Evolutionary conservation across 2,113 vertebrate genomes (phyloP).

Genomic region (Pseudorasbora parva): DNA sequence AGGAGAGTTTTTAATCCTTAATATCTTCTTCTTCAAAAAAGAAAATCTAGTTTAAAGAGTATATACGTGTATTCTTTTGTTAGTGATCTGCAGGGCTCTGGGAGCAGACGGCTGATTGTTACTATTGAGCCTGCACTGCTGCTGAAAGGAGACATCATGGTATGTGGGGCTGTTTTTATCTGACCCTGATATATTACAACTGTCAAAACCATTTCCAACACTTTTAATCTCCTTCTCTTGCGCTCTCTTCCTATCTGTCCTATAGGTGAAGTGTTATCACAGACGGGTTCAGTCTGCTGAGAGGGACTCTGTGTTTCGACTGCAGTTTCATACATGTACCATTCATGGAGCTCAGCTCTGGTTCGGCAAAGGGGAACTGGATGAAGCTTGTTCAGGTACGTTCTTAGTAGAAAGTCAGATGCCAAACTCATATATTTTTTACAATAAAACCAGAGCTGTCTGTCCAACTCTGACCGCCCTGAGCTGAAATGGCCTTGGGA

Average conservation of each 20-base stretch:
- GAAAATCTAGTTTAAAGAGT: background rate
- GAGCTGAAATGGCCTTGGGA: constrained; percentile 9
- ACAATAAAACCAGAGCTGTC: background rate
- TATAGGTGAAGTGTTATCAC: constrained; percentile 92
- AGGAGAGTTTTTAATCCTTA: background rate
- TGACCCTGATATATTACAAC: background rate
- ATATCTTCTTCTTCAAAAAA: background rate
- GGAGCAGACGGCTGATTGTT: constrained; percentile 82
- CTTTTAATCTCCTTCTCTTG: background rate
- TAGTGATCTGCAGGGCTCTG: constrained; percentile 78
- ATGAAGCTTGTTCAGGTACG: constrained; percentile 84
- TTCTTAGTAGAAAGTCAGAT: background rate
- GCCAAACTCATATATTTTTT: background rate
- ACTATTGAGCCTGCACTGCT: constrained; percentile 88
- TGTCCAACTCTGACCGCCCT: constrained; percentile 9
- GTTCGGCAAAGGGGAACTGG: constrained; percentile 90
- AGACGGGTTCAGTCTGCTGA: constrained; percentile 77
- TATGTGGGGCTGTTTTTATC: constrained; percentile 63
- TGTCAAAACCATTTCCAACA: constrained; percentile 19
- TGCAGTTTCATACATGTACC: constrained; percentile 93
- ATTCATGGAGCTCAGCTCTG: constrained; percentile 86
- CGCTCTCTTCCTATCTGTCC: constrained; percentile 42
- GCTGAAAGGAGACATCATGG: constrained; percentile 93
- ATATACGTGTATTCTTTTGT: constrained; percentile 54
- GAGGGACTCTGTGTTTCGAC: constrained; percentile 84